Evolutionary conservation across 2,113 vertebrate genomes (phyloP), one percentile per base, ranked within the genome.

Genomic region (Carassius carassius): DNA sequence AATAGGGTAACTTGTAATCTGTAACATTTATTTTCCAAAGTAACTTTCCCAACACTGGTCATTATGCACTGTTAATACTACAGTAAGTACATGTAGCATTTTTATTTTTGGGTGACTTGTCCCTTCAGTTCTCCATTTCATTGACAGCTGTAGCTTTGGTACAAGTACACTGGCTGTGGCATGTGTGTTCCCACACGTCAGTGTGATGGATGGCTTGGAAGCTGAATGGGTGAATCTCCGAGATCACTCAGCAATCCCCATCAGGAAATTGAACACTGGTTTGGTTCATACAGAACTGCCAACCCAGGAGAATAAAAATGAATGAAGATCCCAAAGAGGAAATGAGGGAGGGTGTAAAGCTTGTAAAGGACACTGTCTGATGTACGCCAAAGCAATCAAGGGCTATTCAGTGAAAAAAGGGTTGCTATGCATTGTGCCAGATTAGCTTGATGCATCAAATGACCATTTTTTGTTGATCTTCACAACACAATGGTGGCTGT

Each of bases 181-280:
- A 23, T 25, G 41, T 63, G 49, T 63, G 65, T 54, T 47, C 51
- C 35, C 29, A 75, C 60, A 65, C 14, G 37, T 6, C 17, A 23
- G 23, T n/a, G 32, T 87, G 83, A 87, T 81, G 35, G 86, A 89
- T 81, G 81, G 75, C 78, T 67, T 58, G 3, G 72, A 44, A n/a
- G 76, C 58, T 81, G 72, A 83, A 70, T 54, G 67, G 25, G 58
- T 47, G 67, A 81, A 60, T 44, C 37, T 47, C 62, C 16, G 0
- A 84, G 80, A 78, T 85, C 80, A 78, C 72, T 56, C 41, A 70
- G 49, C 72, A 23, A 79, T 73, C 70, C 58, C 70, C 35, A 51
- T 13, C 51, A 83, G 76, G 80, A 87, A 85, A 87, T 67, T 72
- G 51, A 82, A 75, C 69, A 62, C 62, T 54, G 32, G 47, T 21